phyloP scores from a whole-genome alignment of 2,888 invertebrate genomes.

The Fissipunctia ypsillon region DNA sequence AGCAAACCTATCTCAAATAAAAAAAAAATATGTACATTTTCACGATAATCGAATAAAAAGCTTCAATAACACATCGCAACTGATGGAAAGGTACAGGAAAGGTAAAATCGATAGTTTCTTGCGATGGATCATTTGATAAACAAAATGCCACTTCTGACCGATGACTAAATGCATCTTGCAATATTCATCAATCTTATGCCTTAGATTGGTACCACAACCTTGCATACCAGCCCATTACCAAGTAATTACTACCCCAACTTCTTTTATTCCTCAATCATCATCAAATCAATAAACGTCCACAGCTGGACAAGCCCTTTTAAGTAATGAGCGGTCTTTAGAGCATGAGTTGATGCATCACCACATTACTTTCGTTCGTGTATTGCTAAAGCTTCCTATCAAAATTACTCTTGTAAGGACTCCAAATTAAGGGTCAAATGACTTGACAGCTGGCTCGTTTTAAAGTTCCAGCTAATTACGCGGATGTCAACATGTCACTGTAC shows the following conservation, averaged over 20 bases:
- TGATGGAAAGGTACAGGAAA: neutral
- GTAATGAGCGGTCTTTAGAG: conserved; percentile 34
- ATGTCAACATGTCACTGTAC: conserved; percentile 49
- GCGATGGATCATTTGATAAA: conserved; percentile 8
- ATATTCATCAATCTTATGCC: neutral
- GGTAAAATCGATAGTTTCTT: no score
- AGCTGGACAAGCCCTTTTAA: conserved; percentile 30
- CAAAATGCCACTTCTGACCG: neutral
- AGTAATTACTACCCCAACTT: conserved; percentile 22
- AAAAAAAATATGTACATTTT: no score
- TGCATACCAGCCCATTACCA: conserved; percentile 4
- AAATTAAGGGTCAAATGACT: conserved; percentile 46
- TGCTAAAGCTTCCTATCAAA: conserved; percentile 41
- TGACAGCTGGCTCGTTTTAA: conserved; percentile 49
- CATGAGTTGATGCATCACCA: conserved; percentile 7
- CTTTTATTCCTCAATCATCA: conserved; percentile 21
- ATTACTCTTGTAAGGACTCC: conserved; percentile 34
- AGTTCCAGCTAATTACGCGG: conserved; percentile 28
- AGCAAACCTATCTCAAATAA: no score
- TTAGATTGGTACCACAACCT: conserved; percentile 25
- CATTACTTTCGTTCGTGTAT: conserved; percentile 27
- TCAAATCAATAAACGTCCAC: conserved; percentile 17
- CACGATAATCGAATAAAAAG: conserved; percentile 13
- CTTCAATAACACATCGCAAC: neutral
- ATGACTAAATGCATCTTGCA: neutral